phyloP scores from a whole-genome alignment of 2,113 vertebrate genomes.

The Periophthalmus modestus region DNA sequence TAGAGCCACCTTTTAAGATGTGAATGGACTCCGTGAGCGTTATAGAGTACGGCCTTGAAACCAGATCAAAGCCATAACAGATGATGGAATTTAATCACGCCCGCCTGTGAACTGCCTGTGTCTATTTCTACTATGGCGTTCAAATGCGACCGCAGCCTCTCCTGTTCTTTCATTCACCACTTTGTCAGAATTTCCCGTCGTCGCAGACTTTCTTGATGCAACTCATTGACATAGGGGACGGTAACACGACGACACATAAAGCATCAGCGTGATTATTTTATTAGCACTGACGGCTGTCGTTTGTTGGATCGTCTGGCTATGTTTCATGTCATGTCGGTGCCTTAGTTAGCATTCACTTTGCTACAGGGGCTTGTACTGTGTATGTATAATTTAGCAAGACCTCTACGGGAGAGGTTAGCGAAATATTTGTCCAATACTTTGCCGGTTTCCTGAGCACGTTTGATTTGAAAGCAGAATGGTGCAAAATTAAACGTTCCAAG shows the following conservation, averaged over 20 bases:
- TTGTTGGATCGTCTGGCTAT: constrained; percentile 23
- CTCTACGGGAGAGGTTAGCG: background rate
- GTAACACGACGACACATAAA: constrained; percentile 24
- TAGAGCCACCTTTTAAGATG: constrained; percentile 66
- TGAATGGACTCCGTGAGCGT: constrained; percentile 39
- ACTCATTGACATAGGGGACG: constrained; percentile 30
- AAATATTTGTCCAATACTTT: background rate
- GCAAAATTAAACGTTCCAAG: no score
- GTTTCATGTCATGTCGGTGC: constrained; percentile 50
- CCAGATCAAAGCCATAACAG: constrained; percentile 71
- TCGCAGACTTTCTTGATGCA: constrained; percentile 34
- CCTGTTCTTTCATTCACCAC: constrained; percentile 31
- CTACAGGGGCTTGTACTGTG: background rate
- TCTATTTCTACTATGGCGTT: constrained; percentile 31
- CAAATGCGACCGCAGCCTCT: constrained; percentile 32
- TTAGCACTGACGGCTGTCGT: constrained; percentile 43
- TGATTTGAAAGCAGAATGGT: no score
- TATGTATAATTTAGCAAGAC: background rate
- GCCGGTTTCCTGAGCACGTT: no score
- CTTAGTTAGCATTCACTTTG: constrained; percentile 22
- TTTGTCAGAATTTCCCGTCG: constrained; percentile 30
- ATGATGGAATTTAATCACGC: constrained; percentile 71
- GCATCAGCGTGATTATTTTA: constrained; percentile 46
- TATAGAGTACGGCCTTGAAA: constrained; percentile 68
- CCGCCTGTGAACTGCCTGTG: constrained; percentile 40